Evolutionary conservation across 2,797 vertebrate species (phyloP), one percentile per base, ranked within the genome.

Genomic region (Ambastaia sidthimunki): DNA sequence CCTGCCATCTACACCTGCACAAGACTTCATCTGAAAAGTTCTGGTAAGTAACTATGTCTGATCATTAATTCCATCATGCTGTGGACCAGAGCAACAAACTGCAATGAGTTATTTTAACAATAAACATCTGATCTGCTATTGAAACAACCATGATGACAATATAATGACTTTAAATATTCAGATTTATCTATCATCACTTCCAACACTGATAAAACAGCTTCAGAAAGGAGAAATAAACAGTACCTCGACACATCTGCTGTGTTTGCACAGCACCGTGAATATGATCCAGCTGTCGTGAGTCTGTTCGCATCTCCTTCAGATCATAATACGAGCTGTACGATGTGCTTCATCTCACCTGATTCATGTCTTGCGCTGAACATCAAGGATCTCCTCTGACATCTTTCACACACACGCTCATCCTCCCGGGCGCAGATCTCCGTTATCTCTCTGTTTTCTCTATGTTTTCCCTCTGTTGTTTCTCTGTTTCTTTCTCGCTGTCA

Each of bases 361-460:
- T 88, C 93, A 93, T 93, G 84, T 89, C 73, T 90, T 93, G 7
- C 88, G 92, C 84, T 84, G 81, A 79, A 83, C 88, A 66, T 62
- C 57, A 50, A 76, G 83, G 68, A 37, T 7, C 62, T 88, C 84
- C 86, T 83, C 85, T 86, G 82, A 78, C 91, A 93, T 92, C 86
- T 73, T 75, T 87, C 66, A 18, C 82, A 84, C 72, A 7, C 34
- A 5, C 34, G 34, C 9, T 74, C 9, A 50, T 37, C 34, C 34
- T 5, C 34, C 9, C 34, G 34, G 9, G 7, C 34, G 28, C 71
- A 25, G 63, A 74, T 87, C 34, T 37, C 34, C 34, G 34, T 37
- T 37, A 37, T 37, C 6, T 7, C 34, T 31, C 57, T 50, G 28
- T 25, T 41, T 41, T 62, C 57, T 37, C 10, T 80, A n/a, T n/a